Base-by-base conservation (phyloP, 2,888 invertebrate genomes). In the Ophion costatus region DNA sequence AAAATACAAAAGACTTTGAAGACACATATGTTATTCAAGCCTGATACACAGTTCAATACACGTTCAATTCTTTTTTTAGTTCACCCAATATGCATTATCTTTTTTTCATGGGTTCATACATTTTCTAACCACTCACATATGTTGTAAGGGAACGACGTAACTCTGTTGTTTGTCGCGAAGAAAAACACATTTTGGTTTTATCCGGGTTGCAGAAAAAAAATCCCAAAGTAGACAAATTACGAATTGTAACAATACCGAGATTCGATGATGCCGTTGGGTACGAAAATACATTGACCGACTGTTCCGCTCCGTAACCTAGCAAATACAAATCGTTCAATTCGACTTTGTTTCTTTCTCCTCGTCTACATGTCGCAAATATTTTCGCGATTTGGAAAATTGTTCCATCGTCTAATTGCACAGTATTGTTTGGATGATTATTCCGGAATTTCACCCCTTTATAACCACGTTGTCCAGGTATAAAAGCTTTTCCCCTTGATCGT, bases 361-460 rank as follows among this genome's bases (percentile, higher is more conserved):
- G 66, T 57, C 1, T 38, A 77, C 57, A 77, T 33, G 56, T 77
- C 56, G 20, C 57, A 66, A 56, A 77, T 74, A 80, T 80, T 74
- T 67, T 42, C 33, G 76, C 61, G 9, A 76, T 76, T 69, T 75
- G 42, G 63, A 82, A 82, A 70, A 82, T 76, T 33, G 38, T 82
- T 45, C 76, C 69, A 82, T 75, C 63, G 45, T 11, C 33, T 51
- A 82, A 82, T 77, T 66, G 42, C 56, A 73, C 63, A 59, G 38
- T 73, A 67, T 82, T 82, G 67, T 82, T 51, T 14, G 78, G 82
- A 82, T 82, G 59, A 74, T 64, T 78, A 59, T 66, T 67, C 51
- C 61, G 61, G 17, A 82, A 73, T 56, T 78, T 73, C 38, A 61
- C 78, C 57, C 73, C 73, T 67, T 73, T 61, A 82, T 78, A 71